Conservation (phyloP, 2,797 vertebrate genomes). For the Clarias laeviceps region DNA sequence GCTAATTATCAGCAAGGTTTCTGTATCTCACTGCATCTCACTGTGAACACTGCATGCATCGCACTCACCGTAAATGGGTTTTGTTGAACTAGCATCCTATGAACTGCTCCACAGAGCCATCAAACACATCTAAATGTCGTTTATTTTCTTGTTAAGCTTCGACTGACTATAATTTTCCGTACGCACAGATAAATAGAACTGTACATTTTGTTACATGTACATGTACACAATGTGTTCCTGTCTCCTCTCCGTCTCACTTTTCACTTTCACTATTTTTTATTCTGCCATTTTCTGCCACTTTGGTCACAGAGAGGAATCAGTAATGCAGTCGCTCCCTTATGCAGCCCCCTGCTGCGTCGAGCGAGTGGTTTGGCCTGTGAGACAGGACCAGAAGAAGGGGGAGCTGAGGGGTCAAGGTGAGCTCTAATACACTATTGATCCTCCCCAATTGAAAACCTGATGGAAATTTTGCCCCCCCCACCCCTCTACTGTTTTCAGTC, state of each 20-base stretch:
- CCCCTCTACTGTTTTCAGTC: conserved; percentile 48
- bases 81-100: not conserved
- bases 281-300: conserved; percentile 86
- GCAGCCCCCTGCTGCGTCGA: conserved; percentile 76
- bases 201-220: conserved; percentile 42
- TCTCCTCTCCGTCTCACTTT: conserved; percentile 39
- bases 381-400: conserved; percentile 69
- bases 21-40: not conserved
- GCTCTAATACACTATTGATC: conserved; percentile 89
- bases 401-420: conserved; percentile 83
- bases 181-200: not conserved
- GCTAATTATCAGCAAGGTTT: not conserved
- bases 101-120: not conserved
- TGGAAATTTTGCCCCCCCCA: conserved; percentile 79
- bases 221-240: conserved; percentile 57
- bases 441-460: conserved; percentile 87
- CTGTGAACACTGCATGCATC: not conserved
- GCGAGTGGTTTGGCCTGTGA: conserved; percentile 81
- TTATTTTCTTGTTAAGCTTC: not conserved
- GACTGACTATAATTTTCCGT: not conserved
- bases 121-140: not conserved
- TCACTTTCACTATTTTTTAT: conserved; percentile 68
- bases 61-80: not conserved
- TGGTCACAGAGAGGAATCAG: conserved; percentile 75
- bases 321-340: conserved; percentile 81